Conservation (phyloP, 2,113 vertebrate species). For the Oreotrochilus melanogaster region DNA sequence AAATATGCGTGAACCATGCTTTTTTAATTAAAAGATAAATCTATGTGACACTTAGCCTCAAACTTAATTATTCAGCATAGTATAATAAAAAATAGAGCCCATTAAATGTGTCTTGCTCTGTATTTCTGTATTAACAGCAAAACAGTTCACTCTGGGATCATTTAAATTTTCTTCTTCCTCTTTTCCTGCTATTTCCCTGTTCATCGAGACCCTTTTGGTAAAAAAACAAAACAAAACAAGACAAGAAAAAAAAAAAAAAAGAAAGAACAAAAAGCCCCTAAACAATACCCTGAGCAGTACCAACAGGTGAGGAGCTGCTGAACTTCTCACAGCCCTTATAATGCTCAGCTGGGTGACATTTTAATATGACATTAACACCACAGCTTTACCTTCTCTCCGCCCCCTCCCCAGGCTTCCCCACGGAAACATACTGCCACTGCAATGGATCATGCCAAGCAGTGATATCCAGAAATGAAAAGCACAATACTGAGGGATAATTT, state of each 20-base stretch:
- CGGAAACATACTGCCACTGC: constrained; percentile 45
- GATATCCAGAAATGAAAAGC: constrained; percentile 52
- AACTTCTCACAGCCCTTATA: constrained; percentile 26
- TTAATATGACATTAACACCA: not conserved
- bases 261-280: not conserved
- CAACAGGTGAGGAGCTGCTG: constrained; percentile 79
- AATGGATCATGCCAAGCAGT: constrained; percentile 26
- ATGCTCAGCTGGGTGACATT: constrained; percentile 27
- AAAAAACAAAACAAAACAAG: not conserved
- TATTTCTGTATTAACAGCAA: constrained; percentile 99
- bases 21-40: constrained; percentile 99
- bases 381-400: not conserved
- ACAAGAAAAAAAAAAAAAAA: not conserved
- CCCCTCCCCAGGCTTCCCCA: not conserved
- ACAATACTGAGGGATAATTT: constrained; percentile 53
- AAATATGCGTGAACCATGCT: constrained; percentile 99
- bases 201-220: constrained; percentile 42
- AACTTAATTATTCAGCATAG: constrained; percentile 99
- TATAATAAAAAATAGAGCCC: constrained; percentile 99
- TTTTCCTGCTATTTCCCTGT: constrained; percentile 73
- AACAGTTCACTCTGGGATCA: constrained; percentile 95
- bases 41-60: constrained; percentile 99
- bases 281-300: constrained; percentile 56
- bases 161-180: constrained; percentile 90
- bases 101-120: constrained; percentile 99